A percentile compares a stretch with the other conserved stretches of the same genome.
Conservation (phyloP, 2,113 vertebrate genomes). For the Peromyscus californicus region DNA sequence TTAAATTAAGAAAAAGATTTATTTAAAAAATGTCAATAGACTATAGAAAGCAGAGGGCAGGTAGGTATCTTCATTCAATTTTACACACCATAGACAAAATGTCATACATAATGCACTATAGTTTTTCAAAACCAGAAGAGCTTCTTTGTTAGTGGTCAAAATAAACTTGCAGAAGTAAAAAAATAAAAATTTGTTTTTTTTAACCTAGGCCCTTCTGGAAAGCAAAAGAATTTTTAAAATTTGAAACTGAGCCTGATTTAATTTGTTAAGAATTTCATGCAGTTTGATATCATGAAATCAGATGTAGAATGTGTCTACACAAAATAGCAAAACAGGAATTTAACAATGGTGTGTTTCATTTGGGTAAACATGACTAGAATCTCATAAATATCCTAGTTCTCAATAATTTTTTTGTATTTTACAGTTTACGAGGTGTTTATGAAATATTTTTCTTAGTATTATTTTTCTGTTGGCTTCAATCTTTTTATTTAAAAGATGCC, state of each 20-base stretch:
- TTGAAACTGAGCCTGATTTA: slow-evolving; percentile 27
- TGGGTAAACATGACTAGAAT: background rate
- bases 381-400: background rate
- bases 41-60: background rate
- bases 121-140: slow-evolving; percentile 18
- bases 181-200: slow-evolving; percentile 11
- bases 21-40: slow-evolving; percentile 8
- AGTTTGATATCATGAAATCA: slow-evolving; percentile 52
- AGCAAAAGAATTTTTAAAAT: slow-evolving; percentile 47
- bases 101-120: background rate
- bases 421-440: background rate
- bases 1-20: slow-evolving; percentile 38
- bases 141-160: slow-evolving; percentile 47
- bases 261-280: slow-evolving; percentile 37
- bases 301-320: background rate
- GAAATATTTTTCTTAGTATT: background rate
- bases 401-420: slow-evolving; percentile 35
- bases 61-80: slow-evolving; percentile 36
- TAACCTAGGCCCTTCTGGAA: background rate
- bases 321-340: slow-evolving; percentile 11
- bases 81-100: background rate
- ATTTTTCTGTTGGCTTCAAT: background rate
- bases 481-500: slow-evolving; percentile 52
- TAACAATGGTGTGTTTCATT: slow-evolving; percentile 46
- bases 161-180: slow-evolving; percentile 25